Base-by-base conservation (phyloP, 2,888 invertebrate species). In the Xanthia icteritia region DNA sequence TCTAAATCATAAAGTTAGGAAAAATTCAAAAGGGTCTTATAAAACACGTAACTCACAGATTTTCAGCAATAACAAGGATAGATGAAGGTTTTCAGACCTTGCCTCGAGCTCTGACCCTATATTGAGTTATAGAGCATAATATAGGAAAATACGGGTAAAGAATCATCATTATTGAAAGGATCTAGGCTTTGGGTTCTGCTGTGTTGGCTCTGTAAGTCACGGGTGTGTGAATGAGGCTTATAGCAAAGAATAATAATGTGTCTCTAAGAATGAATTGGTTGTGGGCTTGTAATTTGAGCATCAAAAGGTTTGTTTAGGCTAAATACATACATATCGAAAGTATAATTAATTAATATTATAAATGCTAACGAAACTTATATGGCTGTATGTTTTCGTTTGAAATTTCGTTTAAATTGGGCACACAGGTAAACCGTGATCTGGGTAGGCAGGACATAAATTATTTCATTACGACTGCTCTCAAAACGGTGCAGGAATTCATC, bases 101-200 rank as follows among this genome's bases (percentile, higher is more conserved):
- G 73, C 75, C 73, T 71, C 45, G 27, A 60, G 79, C 63, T 69
- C 66, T 72, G 69, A 79, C 82, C 81, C 75, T 39, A 74, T 81
- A 78, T 78, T 86, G 86, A 86, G 81, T 88, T 83, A 87, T 87
- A 77, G 85, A 81, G 17, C 60, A 67, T 83, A 73, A 82, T 87
- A 75, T 78, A 61, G 23, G 58, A 74, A 76, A 79, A 75, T 61
- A 67, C 20, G 71, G 66, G 69, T 39, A 51, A 69, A 76, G 66
- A 81, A 60, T 79, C 70, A 69, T 77, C 71, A 42, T 72, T 83
- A 81, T 75, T 71, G 74, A 54, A 63, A 68, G 45, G 51, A 63
- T 74, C 23, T 45, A 36, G 67, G 56, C 9, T 36, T 15, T 15
- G 36, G 20, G 15, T 64, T 42, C 9, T 66, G 75, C 65, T 72